Evolutionary conservation across 2,888 invertebrate species (phyloP).

Genomic region (Anthrax anthrax): DNA sequence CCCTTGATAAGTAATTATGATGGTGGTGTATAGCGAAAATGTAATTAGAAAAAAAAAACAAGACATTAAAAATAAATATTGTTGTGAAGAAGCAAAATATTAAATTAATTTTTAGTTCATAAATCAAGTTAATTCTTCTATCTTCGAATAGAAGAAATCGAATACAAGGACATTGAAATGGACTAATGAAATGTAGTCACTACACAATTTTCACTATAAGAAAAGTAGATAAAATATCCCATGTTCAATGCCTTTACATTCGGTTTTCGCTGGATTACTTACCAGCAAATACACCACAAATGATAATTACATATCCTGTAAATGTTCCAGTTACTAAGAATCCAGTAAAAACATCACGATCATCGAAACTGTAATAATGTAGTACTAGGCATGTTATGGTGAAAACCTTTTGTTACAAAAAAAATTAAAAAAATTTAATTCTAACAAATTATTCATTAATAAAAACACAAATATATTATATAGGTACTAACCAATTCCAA

Average conservation of each 20-base stretch:
- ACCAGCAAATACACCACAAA: constrained; percentile 58
- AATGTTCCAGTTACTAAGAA: constrained; percentile 60
- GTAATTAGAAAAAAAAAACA: constrained; percentile 15
- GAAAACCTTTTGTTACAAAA: constrained; percentile 39
- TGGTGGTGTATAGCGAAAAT: too few species aligned
- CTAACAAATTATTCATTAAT: background rate
- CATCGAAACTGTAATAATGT: constrained; percentile 54
- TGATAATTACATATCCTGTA: constrained; percentile 57
- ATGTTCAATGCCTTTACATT: too few species aligned
- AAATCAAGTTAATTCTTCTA: too few species aligned
- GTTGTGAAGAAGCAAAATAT: background rate
- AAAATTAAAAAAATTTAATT: background rate
- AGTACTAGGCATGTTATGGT: constrained; percentile 53
- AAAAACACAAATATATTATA: background rate
- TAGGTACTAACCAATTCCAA: constrained; percentile 28
- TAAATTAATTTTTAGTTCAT: background rate
- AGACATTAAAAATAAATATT: constrained; percentile 3
- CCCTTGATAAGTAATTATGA: too few species aligned
- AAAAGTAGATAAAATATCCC: too few species aligned
- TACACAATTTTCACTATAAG: too few species aligned
- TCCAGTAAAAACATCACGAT: constrained; percentile 37
- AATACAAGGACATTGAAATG: too few species aligned
- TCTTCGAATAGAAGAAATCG: too few species aligned
- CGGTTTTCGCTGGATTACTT: too few species aligned
- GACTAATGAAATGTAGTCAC: too few species aligned